phyloP scores from a whole-genome alignment of 2,113 vertebrate species.

The Seriola dumerili region DNA sequence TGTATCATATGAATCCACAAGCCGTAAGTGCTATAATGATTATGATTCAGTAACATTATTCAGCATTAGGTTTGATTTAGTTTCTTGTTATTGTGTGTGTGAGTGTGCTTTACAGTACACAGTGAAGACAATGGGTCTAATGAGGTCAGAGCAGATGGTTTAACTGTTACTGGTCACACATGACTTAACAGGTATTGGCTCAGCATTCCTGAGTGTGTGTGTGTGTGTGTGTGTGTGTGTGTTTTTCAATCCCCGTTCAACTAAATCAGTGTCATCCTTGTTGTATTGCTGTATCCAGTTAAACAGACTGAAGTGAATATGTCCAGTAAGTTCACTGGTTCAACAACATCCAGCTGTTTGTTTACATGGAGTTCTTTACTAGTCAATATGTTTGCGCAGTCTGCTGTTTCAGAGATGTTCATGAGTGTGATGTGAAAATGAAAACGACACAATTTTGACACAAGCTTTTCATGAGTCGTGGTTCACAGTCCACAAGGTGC shows the following conservation, averaged over 20 bases:
- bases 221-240: neutral
- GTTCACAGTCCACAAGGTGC: too few species aligned
- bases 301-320: too few species aligned
- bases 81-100: neutral
- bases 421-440: neutral
- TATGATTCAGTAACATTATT: neutral
- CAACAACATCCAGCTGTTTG: neutral
- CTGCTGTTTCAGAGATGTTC: neutral
- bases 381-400: neutral
- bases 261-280: neutral
- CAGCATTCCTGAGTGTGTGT: constrained; percentile 35
- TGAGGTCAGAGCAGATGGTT: constrained; percentile 67
- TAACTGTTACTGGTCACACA: constrained; percentile 66
- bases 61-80: neutral
- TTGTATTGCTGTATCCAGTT: neutral
- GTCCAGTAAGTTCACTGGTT: too few species aligned
- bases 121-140: constrained; percentile 52
- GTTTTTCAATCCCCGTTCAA: neutral
- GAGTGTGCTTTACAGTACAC: constrained; percentile 8
- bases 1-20: neutral
- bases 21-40: neutral
- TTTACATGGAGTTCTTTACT: neutral
- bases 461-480: too few species aligned
- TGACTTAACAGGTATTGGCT: constrained; percentile 56
- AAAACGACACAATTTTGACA: too few species aligned